Conservation (phyloP, 2,797 vertebrate genomes). For the Hozukius guyotensis region DNA sequence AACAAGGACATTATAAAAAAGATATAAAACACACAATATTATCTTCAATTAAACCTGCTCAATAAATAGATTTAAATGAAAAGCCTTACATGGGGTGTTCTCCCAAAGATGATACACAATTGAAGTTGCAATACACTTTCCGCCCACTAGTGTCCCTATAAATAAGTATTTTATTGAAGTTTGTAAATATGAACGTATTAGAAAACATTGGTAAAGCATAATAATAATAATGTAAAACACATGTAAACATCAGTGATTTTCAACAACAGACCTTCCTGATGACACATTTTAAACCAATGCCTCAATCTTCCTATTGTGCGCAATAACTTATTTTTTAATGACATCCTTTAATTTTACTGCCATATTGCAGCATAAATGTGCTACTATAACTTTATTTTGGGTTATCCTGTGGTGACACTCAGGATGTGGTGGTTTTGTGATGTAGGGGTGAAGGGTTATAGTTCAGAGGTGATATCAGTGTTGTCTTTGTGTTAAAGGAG, state of each 20-base stretch:
- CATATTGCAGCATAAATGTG: not conserved
- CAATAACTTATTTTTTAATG: not conserved
- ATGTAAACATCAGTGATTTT: not conserved
- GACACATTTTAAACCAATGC: not conserved
- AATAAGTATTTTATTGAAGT: conserved; percentile 4
- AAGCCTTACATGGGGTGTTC: not conserved
- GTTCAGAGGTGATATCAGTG: conserved; percentile 80
- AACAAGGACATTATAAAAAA: too few relatives aligned
- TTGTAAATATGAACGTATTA: not conserved
- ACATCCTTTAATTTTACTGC: not conserved
- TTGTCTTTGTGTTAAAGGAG: conserved; percentile 86
- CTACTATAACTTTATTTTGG: not conserved
- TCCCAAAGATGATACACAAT: not conserved
- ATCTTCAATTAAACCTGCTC: not conserved
- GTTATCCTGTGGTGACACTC: not conserved
- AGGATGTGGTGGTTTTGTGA: conserved; percentile 22
- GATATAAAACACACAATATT: too few relatives aligned
- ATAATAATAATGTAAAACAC: not conserved
- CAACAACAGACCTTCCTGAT: fast-evolving
- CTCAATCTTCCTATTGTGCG: not conserved
- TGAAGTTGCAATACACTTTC: conserved; percentile 25
- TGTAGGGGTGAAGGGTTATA: conserved; percentile 71
- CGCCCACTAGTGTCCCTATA: conserved; percentile 27
- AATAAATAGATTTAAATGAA: conserved; percentile 1
- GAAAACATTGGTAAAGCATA: not conserved